Evolutionary conservation across 2,797 vertebrate species (phyloP).

Genomic region (Remorina albescens): DNA sequence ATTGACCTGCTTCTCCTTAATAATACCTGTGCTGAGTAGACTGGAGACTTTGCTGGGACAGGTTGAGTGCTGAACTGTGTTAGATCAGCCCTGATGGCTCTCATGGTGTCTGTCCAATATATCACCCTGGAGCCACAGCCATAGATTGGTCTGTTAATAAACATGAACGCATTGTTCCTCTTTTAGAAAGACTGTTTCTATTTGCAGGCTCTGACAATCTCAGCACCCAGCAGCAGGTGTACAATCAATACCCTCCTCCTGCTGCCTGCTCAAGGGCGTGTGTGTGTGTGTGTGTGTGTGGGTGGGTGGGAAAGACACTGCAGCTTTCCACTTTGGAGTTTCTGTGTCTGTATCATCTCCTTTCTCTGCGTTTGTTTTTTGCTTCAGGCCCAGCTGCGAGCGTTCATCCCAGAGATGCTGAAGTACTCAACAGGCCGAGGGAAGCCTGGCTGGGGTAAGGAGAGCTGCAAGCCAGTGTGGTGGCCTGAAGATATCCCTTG

Average conservation of each 20-base stretch:
- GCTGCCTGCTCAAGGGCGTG: constrained; percentile 67
- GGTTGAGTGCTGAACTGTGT: constrained; percentile 18
- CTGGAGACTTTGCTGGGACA: constrained; percentile 32
- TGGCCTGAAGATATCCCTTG: constrained; percentile 99
- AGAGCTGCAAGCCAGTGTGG: constrained; percentile 98
- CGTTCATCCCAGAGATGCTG: constrained; percentile 99
- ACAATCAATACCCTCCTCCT: constrained; percentile 69
- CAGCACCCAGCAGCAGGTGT: constrained; percentile 56
- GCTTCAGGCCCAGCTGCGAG: constrained; percentile 94
- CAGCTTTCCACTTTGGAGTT: constrained; percentile 21
- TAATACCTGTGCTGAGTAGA: background rate
- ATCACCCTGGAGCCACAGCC: constrained; percentile 71
- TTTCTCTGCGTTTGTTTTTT: background rate
- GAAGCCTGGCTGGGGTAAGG: constrained; percentile 99
- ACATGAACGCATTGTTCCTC: constrained; percentile 52
- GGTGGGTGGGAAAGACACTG: constrained; percentile 22
- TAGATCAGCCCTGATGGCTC: constrained; percentile 48
- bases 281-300: constrained; percentile 11
- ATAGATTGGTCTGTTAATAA: constrained; percentile 78
- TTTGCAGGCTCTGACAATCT: constrained; percentile 65
- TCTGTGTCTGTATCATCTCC: constrained; percentile 12
- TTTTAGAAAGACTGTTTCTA: constrained; percentile 75
- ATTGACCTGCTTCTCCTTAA: constrained; percentile 37
- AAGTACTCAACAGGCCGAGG: constrained; percentile 98
- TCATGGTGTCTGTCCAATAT: constrained; percentile 50